These are phyloP conservation scores for Lamellibrachia luymesi DNA, from an alignment of 1,140 invertebrate species.

Conservation along the genomic window DNA sequence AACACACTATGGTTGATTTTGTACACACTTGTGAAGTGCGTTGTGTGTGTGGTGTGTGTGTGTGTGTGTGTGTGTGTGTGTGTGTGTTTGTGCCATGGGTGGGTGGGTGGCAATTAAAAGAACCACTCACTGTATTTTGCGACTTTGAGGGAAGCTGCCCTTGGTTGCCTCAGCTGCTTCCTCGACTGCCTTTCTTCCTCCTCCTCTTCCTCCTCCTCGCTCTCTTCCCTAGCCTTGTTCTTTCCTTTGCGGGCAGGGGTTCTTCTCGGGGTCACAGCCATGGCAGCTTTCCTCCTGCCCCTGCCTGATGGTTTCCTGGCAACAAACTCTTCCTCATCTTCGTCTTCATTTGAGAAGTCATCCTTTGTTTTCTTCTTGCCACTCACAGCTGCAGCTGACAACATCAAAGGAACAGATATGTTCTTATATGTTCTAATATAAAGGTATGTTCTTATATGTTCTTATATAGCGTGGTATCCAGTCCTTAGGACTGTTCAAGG, in stretches of 20 bases:
- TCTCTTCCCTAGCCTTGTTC: slow-evolving; percentile 20
- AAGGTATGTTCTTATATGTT: too few relatives aligned
- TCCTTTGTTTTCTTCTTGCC: slow-evolving; percentile 10
- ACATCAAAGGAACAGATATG: neutral
- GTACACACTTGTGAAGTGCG: too few relatives aligned
- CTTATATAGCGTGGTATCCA: too few relatives aligned
- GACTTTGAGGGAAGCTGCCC: slow-evolving; percentile 40
- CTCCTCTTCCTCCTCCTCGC: neutral
- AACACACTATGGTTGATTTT: too few relatives aligned
- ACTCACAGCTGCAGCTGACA: neutral
- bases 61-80: too few relatives aligned
- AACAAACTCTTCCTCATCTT: slow-evolving; percentile 25
- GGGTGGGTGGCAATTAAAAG: too few relatives aligned
- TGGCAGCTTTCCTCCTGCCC: slow-evolving; percentile 8
- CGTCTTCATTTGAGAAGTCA: slow-evolving; percentile 22
- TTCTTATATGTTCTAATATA: too few relatives aligned
- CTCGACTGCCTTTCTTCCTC: slow-evolving; percentile 17
- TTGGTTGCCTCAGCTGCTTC: slow-evolving; percentile 25
- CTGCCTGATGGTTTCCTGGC: slow-evolving; percentile 22
- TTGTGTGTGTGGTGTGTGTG: too few relatives aligned
- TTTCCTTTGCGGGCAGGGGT: neutral
- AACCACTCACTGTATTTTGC: slow-evolving; percentile 44
- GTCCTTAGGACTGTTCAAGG: too few relatives aligned
- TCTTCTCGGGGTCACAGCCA: slow-evolving; percentile 26
- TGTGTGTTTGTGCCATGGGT: too few relatives aligned